phyloP scores from a whole-genome alignment of 2,797 vertebrate species.

The Acomys russatus region DNA sequence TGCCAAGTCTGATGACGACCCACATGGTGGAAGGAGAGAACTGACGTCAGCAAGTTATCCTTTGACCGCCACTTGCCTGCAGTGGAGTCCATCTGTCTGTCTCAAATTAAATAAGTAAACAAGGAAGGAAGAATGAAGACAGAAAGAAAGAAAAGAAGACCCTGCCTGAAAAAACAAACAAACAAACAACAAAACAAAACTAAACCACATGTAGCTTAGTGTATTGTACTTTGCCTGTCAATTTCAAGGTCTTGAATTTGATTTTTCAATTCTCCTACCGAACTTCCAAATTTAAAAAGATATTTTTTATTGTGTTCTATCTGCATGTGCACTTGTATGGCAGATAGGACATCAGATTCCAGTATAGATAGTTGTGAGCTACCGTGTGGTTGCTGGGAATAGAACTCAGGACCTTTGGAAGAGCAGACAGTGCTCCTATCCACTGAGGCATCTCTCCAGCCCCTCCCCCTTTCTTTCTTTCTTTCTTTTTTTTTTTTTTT shows the following conservation, averaged over 20 bases:
- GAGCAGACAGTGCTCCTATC: too few relatives aligned
- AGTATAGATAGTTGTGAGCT: background rate
- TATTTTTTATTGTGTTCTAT: too few relatives aligned
- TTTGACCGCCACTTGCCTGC: background rate
- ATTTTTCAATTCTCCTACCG: too few relatives aligned
- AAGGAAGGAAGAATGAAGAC: background rate
- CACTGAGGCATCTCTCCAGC: too few relatives aligned
- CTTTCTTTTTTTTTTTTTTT: too few relatives aligned
- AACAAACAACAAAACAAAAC: background rate
- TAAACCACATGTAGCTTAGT: background rate
- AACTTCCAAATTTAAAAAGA: background rate
- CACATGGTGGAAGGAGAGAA: background rate
- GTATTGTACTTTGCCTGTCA: background rate
- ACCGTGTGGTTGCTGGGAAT: too few relatives aligned
- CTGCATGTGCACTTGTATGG: too few relatives aligned
- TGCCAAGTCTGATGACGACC: background rate
- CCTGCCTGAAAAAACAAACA: background rate
- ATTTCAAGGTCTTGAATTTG: background rate
- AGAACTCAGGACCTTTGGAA: too few relatives aligned
- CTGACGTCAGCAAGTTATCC: background rate
- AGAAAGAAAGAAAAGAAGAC: background rate
- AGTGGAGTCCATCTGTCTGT: background rate
- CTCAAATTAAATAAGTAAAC: background rate
- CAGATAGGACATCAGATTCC: too few relatives aligned
- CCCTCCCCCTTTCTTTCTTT: too few relatives aligned